Evolutionary conservation across 2,797 vertebrate species (phyloP).

Genomic region (Peromyscus melanophrys): DNA sequence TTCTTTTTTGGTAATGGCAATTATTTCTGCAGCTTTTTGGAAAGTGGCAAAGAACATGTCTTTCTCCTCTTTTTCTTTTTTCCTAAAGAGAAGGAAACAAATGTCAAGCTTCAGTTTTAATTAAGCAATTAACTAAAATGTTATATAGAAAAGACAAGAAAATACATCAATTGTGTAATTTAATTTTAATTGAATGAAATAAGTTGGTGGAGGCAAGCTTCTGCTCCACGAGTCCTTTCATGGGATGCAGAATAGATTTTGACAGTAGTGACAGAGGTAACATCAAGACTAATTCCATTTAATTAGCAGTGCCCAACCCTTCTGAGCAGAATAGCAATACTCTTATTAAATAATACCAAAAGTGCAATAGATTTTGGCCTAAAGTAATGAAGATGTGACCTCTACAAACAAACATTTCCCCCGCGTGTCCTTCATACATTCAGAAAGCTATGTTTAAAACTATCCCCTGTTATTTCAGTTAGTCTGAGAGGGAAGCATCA

Average conservation of each 20-base stretch:
- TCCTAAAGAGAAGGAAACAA: constrained; percentile 76
- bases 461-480: constrained; percentile 1
- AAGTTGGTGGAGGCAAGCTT: constrained; percentile 63
- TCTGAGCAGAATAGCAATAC: constrained; percentile 73
- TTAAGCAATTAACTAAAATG: constrained; percentile 80
- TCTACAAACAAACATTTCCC: constrained; percentile 70
- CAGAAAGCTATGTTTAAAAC: constrained; percentile 48
- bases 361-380: constrained; percentile 68
- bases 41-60: constrained; percentile 22
- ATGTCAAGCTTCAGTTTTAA: constrained; percentile 81
- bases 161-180: constrained; percentile 75
- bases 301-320: constrained; percentile 73
- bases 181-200: constrained; percentile 74
- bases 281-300: constrained; percentile 68
- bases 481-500: background rate
- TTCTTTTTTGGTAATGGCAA: constrained; percentile 36
- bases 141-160: constrained; percentile 75
- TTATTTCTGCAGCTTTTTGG: constrained; percentile 46
- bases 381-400: constrained; percentile 78
- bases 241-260: constrained; percentile 69
- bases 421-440: constrained; percentile 3
- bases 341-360: constrained; percentile 82
- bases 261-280: constrained; percentile 68
- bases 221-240: constrained; percentile 69
- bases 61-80: constrained; percentile 30